These are phyloP conservation scores for Meleagris gallopavo DNA, from an alignment of 2,113 vertebrate genomes.

Conservation along the genomic window DNA sequence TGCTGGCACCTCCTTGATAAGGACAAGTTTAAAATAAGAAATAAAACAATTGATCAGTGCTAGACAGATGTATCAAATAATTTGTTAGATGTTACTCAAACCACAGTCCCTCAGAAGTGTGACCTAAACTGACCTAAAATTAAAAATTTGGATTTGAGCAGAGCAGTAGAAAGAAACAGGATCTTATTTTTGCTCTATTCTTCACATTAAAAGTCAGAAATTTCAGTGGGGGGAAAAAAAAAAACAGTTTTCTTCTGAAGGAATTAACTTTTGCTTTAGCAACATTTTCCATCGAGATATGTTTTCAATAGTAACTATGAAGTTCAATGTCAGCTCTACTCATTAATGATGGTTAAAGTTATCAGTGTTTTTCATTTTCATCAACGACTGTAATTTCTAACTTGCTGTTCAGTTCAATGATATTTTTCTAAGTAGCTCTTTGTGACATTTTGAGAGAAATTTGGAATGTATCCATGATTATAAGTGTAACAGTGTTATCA, in stretches of 20 bases:
- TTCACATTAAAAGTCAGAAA: neutral
- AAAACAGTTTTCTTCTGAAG: neutral
- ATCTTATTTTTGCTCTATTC: neutral
- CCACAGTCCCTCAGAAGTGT: neutral
- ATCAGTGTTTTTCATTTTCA: conserved; percentile 26
- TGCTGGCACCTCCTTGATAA: neutral
- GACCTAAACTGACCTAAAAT: neutral
- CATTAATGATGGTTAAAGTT: conserved; percentile 10
- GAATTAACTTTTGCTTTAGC: neutral
- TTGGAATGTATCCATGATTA: conserved; percentile 4
- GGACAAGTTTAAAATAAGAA: neutral
- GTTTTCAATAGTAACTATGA: neutral
- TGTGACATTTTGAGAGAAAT: conserved; percentile 36
- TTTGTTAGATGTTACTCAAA: neutral
- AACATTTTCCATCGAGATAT: neutral
- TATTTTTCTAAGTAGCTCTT: conserved; percentile 16
- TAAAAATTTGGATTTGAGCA: neutral
- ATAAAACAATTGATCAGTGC: neutral
- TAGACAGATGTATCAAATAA: neutral
- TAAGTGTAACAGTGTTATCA: conserved; percentile 10
- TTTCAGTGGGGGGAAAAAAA: neutral
- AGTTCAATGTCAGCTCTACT: neutral
- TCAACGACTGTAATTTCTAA: neutral
- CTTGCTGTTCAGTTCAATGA: neutral
- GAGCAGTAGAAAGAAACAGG: neutral